Evolutionary conservation across 1,140 invertebrate species (phyloP).

Genomic region (Sitobion miscanthi): DNA sequence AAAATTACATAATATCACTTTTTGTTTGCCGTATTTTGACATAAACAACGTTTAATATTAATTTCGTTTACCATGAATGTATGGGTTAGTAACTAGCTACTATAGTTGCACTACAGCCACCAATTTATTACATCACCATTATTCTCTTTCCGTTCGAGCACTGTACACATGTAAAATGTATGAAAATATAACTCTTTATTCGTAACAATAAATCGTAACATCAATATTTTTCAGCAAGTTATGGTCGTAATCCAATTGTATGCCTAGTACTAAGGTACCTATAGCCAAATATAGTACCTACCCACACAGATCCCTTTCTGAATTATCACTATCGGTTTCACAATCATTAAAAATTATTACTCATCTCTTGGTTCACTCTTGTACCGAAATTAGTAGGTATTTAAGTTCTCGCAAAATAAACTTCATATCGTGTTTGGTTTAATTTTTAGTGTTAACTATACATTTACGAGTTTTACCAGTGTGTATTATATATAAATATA

Average conservation of each 20-base stretch:
- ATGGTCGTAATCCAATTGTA: not conserved
- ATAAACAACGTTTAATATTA: not conserved
- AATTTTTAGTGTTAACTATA: not conserved
- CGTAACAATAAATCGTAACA: not conserved
- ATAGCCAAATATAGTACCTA: too few relatives aligned
- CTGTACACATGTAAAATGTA: too few relatives aligned
- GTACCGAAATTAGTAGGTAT: not conserved
- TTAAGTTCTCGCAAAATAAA: not conserved
- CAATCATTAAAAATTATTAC: not conserved
- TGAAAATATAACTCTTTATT: not conserved
- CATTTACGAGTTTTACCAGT: not conserved
- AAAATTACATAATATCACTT: not conserved
- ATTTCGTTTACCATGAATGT: not conserved
- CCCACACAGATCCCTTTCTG: not conserved
- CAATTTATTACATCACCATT: not conserved
- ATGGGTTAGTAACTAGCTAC: too few relatives aligned
- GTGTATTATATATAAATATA: not conserved
- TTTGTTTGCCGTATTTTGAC: not conserved
- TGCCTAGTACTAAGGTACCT: not conserved
- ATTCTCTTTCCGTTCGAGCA: too few relatives aligned
- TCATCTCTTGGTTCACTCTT: not conserved
- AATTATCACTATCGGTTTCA: not conserved
- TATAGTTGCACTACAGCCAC: not conserved
- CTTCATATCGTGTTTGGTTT: not conserved
- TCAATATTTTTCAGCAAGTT: too few relatives aligned